Evolutionary conservation across 2,888 invertebrate genomes (phyloP), one percentile per base, ranked within the genome.

Genomic region (Lydus trimaculatus): DNA sequence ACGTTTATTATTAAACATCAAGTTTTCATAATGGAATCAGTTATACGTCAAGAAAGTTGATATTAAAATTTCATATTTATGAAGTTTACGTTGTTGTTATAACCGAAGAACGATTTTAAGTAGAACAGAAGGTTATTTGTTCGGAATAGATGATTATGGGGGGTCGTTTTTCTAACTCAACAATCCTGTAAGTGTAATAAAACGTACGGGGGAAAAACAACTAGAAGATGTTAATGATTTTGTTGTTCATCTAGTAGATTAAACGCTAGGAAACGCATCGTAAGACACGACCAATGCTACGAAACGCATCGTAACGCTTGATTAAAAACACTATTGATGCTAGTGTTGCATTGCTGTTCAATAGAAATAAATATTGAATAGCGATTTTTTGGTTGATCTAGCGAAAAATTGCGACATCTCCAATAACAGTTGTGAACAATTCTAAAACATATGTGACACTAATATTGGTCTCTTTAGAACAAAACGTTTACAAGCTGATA

Each of bases 351-450:
- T n/a, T n/a, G n/a, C n/a, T n/a, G n/a, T n/a, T n/a, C n/a, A n/a
- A n/a, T n/a, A n/a, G n/a, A n/a, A n/a, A n/a, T 28, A 28, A 28
- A 28, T 28, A 4, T 2, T 28, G 28, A 28, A 28, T 28, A 4
- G 43, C 31, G 61, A 61, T 65, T 65, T 61, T 61, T 58, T 11
- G 11, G 33, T 7, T 8, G 4, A 11, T 11, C 33, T 33, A 33
- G 11, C 8, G 11, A 33, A 33, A 3, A 33, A 33, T 11, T 33
- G 9, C 58, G 58, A 62, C 66, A 66, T 61, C 62, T 66, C 66
- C 66, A 66, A 66, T 66, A 66, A 62, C 31, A 66, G 62, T 62
- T 66, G 66, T 58, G 66, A 65, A 65, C 61, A 61, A 65, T 65
- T 52, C 48, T 23, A 33, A 20, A 62, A 60, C 66, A 61, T 62